Evolutionary conservation across 1,140 invertebrate genomes (phyloP).

Genomic region (Drosophila mojavensis): DNA sequence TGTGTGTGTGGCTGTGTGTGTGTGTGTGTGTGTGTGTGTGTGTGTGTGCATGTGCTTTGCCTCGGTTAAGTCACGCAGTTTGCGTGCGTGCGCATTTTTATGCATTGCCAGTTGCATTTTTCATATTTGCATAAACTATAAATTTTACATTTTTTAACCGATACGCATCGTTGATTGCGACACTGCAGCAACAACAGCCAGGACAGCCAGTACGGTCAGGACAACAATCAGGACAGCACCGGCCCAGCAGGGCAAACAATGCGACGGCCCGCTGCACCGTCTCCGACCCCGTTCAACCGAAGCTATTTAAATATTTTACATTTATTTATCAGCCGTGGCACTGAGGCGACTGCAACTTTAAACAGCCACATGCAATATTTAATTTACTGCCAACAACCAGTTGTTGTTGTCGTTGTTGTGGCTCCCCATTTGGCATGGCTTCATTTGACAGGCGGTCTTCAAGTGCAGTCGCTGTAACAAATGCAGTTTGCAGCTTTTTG

Average conservation of each 20-base stretch:
- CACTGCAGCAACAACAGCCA: slow-evolving; percentile 22
- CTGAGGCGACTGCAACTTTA: slow-evolving; percentile 33
- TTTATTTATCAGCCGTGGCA: slow-evolving; percentile 52
- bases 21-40: slow-evolving; percentile 31
- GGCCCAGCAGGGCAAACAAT: slow-evolving; percentile 47
- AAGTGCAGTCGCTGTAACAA: slow-evolving; percentile 45
- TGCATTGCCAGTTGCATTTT: slow-evolving; percentile 82
- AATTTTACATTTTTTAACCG: slow-evolving; percentile 83
- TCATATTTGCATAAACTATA: slow-evolving; percentile 83
- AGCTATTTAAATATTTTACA: slow-evolving; percentile 73
- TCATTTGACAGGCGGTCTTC: slow-evolving; percentile 41
- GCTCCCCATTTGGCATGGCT: slow-evolving; percentile 19
- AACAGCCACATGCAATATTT: slow-evolving; percentile 50
- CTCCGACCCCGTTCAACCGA: slow-evolving; percentile 46
- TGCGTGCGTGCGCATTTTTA: slow-evolving; percentile 83
- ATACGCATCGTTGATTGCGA: slow-evolving; percentile 81
- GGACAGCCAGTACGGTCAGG: slow-evolving; percentile 33
- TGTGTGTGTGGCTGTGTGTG: slow-evolving; percentile 37
- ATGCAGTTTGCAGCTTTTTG: slow-evolving; percentile 30
- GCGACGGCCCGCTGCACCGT: slow-evolving; percentile 26
- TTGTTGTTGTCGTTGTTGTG: slow-evolving; percentile 9
- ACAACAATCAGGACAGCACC: slow-evolving; percentile 35
- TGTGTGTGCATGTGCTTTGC: slow-evolving; percentile 41
- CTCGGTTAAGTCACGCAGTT: slow-evolving; percentile 62
- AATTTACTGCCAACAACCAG: slow-evolving; percentile 5